Percentiles rank a stretch among this genome's conserved stretches.
phyloP scores from a whole-genome alignment of 2,113 vertebrate genomes.

The Cochlearius cochlearius region DNA sequence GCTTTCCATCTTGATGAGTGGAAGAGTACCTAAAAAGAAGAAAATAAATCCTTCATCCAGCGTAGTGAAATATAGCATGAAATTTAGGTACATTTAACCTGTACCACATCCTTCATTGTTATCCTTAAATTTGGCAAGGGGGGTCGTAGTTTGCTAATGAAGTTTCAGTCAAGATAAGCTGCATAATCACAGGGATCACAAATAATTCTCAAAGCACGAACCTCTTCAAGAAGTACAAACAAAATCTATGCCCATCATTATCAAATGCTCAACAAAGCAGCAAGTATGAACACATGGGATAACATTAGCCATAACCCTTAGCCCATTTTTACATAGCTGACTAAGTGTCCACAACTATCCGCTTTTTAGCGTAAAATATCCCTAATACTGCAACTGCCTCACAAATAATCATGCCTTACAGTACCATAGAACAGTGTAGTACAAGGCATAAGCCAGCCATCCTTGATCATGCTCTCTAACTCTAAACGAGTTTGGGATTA shows the following conservation, averaged over 20 bases:
- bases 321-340: neutral
- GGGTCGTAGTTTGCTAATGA: neutral
- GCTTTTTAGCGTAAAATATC: neutral
- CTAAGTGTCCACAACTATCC: neutral
- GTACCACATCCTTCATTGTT: neutral
- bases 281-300: neutral
- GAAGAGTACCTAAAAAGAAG: constrained; percentile 67
- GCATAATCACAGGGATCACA: neutral
- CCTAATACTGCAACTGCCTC: neutral
- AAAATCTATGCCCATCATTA: neutral
- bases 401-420: neutral
- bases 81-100: neutral
- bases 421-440: too few species aligned
- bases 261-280: neutral
- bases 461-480: neutral
- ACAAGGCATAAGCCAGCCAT: neutral
- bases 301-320: neutral
- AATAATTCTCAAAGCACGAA: neutral
- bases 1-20: constrained; percentile 87
- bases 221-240: neutral
- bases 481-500: neutral
- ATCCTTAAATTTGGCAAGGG: neutral
- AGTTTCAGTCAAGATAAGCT: neutral
- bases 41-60: neutral
- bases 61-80: neutral